Percentiles rank a stretch among this genome's conserved stretches.
These are phyloP conservation scores for Tinamus guttatus DNA, from an alignment of 2,113 vertebrate genomes.

Conservation along the genomic window DNA sequence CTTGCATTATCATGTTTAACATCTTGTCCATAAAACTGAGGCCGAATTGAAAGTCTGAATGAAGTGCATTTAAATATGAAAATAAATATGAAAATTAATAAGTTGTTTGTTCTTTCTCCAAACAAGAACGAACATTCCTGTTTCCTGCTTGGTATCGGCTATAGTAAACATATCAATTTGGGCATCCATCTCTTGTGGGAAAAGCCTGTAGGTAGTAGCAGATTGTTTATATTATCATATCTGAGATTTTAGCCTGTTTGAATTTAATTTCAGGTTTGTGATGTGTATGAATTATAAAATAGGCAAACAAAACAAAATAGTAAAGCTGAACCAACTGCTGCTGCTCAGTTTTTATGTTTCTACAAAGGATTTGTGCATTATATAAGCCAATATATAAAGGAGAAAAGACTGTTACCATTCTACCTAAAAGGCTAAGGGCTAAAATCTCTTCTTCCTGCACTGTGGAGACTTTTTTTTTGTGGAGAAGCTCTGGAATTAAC, in stretches of 20 bases:
- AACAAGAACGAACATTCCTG: not conserved
- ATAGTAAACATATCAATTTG: not conserved
- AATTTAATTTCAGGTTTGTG: not conserved
- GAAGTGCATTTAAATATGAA: not conserved
- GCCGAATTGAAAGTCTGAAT: not conserved
- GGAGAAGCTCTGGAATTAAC: no score
- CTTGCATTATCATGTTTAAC: not conserved
- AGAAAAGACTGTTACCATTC: not conserved
- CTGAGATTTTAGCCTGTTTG: not conserved
- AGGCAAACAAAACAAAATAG: not conserved
- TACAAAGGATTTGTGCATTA: not conserved
- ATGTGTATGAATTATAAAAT: not conserved
- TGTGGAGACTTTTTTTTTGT: not conserved
- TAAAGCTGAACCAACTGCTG: not conserved
- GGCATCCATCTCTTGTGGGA: not conserved
- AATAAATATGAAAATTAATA: not conserved
- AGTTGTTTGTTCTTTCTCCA: not conserved
- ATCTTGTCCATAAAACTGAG: not conserved
- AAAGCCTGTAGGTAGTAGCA: not conserved
- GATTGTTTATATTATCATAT: not conserved
- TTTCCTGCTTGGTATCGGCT: not conserved
- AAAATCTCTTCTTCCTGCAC: rapidly evolving
- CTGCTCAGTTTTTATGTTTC: not conserved
- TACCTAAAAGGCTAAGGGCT: not conserved
- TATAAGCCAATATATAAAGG: rapidly evolving